These are phyloP conservation scores for Notodonta ziczac DNA, from an alignment of 2,888 invertebrate genomes.

Conservation along the genomic window DNA sequence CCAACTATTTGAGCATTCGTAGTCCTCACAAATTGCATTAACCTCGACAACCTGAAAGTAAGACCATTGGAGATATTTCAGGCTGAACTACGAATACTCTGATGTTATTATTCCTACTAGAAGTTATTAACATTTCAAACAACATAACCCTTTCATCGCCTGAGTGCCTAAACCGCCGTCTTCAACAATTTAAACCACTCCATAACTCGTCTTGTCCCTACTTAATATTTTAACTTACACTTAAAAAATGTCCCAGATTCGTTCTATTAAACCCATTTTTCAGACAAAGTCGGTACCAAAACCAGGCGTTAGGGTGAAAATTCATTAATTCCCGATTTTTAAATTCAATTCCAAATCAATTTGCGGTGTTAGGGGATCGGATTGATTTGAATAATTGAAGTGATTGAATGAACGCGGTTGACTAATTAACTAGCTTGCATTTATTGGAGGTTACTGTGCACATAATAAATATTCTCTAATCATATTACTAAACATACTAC, in stretches of 20 bases:
- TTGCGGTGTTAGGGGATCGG: conserved; percentile 31
- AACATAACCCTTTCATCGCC: no score
- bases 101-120: no score
- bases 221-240: conserved; percentile 36
- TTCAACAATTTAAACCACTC: conserved; percentile 12
- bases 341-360: conserved; percentile 37
- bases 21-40: no score
- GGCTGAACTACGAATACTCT: no score
- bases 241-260: conserved; percentile 8
- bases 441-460: conserved; percentile 10
- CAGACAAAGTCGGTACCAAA: not conserved
- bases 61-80: no score
- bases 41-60: no score
- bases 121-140: no score
- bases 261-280: conserved; percentile 12
- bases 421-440: conserved; percentile 26
- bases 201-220: conserved; percentile 27
- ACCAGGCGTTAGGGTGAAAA: conserved; percentile 14
- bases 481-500: conserved; percentile 33
- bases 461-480: conserved; percentile 21
- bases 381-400: conserved; percentile 40
- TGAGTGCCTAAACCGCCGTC: no score
- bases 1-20: no score
- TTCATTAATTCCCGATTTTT: conserved; percentile 34
- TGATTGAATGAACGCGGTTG: conserved; percentile 39